These are phyloP conservation scores for Corythaixoides concolor DNA, from an alignment of 2,113 vertebrate genomes.

Conservation along the genomic window DNA sequence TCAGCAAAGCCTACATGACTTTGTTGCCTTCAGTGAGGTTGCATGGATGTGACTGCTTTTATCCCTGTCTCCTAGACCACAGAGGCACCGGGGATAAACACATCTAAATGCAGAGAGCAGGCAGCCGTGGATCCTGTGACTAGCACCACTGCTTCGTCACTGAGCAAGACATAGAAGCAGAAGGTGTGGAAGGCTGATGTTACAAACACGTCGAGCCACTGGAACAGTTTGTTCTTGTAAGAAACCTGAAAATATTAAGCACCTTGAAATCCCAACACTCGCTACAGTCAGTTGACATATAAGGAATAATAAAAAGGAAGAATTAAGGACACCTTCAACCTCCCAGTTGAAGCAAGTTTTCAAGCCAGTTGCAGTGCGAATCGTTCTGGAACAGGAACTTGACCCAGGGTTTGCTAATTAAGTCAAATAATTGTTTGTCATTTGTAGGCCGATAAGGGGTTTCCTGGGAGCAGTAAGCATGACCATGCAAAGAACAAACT, in stretches of 20 bases:
- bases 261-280: neutral
- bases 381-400: slow-evolving; percentile 20
- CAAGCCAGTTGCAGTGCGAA: neutral
- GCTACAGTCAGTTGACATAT: neutral
- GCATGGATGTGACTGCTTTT: neutral
- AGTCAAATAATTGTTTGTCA: neutral
- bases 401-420: slow-evolving; percentile 24
- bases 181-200: slow-evolving; percentile 8
- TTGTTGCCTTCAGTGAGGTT: neutral
- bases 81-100: neutral
- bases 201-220: neutral
- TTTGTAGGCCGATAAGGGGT: neutral
- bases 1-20: neutral
- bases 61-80: neutral
- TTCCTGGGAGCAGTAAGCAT: slow-evolving; percentile 25
- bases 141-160: neutral
- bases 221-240: neutral
- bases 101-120: neutral
- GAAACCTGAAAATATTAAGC: neutral
- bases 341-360: neutral
- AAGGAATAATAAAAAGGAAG: neutral
- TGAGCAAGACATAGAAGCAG: neutral
- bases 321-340: neutral
- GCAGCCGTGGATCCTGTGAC: neutral
- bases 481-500: slow-evolving; percentile 19